phyloP scores from a whole-genome alignment of 1,140 invertebrate species.

The Drosophila biarmipes region DNA sequence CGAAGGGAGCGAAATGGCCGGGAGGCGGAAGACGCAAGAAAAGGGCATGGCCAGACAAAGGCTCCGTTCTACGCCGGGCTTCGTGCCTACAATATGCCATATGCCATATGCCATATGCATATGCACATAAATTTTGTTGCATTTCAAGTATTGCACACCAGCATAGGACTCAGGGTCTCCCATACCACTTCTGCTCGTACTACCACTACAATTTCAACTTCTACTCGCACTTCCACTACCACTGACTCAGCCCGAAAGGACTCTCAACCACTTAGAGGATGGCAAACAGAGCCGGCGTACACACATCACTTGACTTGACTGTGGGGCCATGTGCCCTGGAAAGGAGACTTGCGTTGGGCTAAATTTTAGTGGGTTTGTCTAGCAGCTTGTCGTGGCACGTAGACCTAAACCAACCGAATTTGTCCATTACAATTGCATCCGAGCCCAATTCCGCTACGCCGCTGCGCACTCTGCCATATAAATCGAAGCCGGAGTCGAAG shows the following conservation, averaged over 20 bases:
- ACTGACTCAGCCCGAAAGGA: slow-evolving; percentile 20
- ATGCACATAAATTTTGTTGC: slow-evolving; percentile 71
- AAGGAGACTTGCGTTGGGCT: slow-evolving; percentile 22
- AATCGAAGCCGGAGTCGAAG: slow-evolving; percentile 15
- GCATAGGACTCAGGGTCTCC: slow-evolving; percentile 13
- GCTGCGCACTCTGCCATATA: slow-evolving; percentile 21
- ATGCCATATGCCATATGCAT: slow-evolving; percentile 71
- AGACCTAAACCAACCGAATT: slow-evolving; percentile 44
- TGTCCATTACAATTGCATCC: slow-evolving; percentile 43
- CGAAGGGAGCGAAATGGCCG: neutral
- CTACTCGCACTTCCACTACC: neutral
- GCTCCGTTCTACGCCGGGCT: slow-evolving; percentile 4
- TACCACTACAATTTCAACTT: neutral
- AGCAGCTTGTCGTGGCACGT: slow-evolving; percentile 39
- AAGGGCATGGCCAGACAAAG: slow-evolving; percentile 24
- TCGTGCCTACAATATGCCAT: slow-evolving; percentile 38
- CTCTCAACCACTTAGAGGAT: slow-evolving; percentile 30
- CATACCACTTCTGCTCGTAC: neutral
- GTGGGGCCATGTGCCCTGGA: slow-evolving; percentile 10
- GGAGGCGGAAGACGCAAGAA: neutral
- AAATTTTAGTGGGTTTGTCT: slow-evolving; percentile 3
- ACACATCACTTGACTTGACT: slow-evolving; percentile 27
- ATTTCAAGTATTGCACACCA: slow-evolving; percentile 35
- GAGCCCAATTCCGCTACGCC: slow-evolving; percentile 23
- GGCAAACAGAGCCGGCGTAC: slow-evolving; percentile 19